Base-by-base conservation (phyloP, 2,113 vertebrate species). In the Silurus glanis region DNA sequence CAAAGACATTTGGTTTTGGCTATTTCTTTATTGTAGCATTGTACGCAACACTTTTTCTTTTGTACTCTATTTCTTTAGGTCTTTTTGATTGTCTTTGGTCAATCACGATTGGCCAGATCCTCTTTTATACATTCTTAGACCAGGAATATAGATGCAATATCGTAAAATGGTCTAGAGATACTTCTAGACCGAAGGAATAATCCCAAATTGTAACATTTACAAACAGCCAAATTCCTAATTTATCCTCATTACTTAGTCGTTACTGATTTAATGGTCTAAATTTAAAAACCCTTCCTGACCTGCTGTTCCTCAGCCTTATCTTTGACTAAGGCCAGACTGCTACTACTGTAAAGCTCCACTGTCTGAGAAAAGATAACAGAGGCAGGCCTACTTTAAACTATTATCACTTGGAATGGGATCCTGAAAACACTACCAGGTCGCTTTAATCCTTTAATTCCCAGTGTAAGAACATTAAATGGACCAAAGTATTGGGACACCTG, bases 341-440 rank as follows among this genome's bases (percentile, higher is more conserved):
- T 61, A 49, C 69, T 80, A 79, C 71, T 59, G 78, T 76, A 67
- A 64, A 85, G 59, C 61, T 62, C 71, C 71, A 5, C 28, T 51
- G 58, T 56, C 10, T 81, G 23, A 82, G 75, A 76, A 64, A 55
- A 85, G 28, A 87, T 84, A 80, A 64, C 25, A 83, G 61, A 71
- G 37, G 16, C 23, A 83, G 53, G 69, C 13, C 19, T 37, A 58
- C 9, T 56, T 13, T 56, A 28, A 75, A 85, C 13, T 37, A 13
- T 62, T 78, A 53, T 25, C 58, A 53, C 17, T 21, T 53, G 13
- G 21, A 17, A 76, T 62, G 45, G 17, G 49, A 61, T 80, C 61
- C 55, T 59, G 25, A 80, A 37, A 58, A 80, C 17, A 6, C 23
- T 56, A 78, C 25, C 23, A 13, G 51, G 74, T 78, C 28, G 23